Evolutionary conservation across 2,797 vertebrate genomes (phyloP).

Genomic region (Trachurus trachurus): DNA sequence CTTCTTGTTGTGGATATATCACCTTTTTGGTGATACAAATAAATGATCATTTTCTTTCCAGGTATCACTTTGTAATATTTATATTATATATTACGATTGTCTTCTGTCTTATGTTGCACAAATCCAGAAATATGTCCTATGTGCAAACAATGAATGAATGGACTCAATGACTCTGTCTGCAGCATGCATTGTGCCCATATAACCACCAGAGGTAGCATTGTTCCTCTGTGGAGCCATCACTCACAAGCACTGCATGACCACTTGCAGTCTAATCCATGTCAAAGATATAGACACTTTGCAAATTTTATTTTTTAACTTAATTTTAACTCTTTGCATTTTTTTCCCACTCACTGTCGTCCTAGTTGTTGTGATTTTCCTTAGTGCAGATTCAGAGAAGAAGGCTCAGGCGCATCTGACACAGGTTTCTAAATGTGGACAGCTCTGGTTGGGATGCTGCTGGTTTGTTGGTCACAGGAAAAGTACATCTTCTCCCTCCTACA

Average conservation of each 20-base stretch:
- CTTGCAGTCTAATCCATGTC: constrained; percentile 15
- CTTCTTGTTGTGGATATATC: constrained; percentile 47
- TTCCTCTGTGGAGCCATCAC: constrained; percentile 35
- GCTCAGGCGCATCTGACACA: not conserved
- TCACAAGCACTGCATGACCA: not conserved
- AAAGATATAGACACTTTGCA: too few species aligned
- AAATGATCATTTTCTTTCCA: constrained; percentile 10
- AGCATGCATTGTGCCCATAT: constrained; percentile 49
- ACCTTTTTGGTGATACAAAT: not conserved
- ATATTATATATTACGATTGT: constrained; percentile 1
- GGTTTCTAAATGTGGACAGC: constrained; percentile 24
- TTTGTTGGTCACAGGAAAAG: constrained; percentile 49
- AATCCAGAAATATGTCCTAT: constrained; percentile 2
- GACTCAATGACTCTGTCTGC: constrained; percentile 9
- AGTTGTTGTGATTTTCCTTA: constrained; percentile 24
- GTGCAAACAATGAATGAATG: not conserved
- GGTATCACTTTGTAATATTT: not conserved
- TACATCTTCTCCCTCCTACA: constrained; percentile 23
- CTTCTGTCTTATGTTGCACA: not conserved
- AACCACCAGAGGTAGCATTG: constrained; percentile 77
- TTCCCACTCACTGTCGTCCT: not conserved
- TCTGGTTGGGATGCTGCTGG: constrained; percentile 26
- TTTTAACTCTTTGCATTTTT: not conserved
- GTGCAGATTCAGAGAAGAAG: constrained; percentile 18
- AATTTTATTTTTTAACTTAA: too few species aligned